Base-by-base conservation (phyloP, 2,797 vertebrate genomes). In the Phyllotis vaccarum region DNA sequence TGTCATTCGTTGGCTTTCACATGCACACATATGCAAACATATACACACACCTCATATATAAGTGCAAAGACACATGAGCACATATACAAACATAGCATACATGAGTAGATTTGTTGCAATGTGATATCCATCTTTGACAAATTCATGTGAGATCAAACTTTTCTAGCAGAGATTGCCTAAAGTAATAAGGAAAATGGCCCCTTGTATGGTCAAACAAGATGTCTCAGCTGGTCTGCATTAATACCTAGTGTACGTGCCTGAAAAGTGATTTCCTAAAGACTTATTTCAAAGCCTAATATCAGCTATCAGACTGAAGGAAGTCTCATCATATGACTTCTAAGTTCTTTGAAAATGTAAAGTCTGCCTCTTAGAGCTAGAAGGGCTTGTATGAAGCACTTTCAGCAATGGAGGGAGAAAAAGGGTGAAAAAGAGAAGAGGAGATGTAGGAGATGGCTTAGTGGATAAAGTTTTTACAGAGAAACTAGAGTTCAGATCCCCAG, bases 201-300 rank as follows among this genome's bases (percentile, higher is more conserved):
- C 60, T 27, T 10, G 6, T 21, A 4, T 11, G 86, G 78, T 22
- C 60, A 79, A n/a, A 76, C 58, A 17, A 14, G 34, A 40, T 40
- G 13, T 31, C 14, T 81, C 46, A 40, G 56, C 76, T 22, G 24
- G 8, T 29, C 31, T 43, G 16, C 43, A 5, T 85, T 93, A 80
- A 52, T 72, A 64, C 68, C 34, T 78, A 24, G 68, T 14, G 46
- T 12, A 34, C 9, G 0, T 87, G 80, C 4, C 22, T 87, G 29
- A 29, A 40, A 62, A 85, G 58, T 31, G 40, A 52, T 54, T 49
- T 10, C 29, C 22, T 46, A 46, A 89, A 40, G 22, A n/a, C 8
- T 90, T 56, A 78, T 88, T 94, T 89, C 78, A 92, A 78, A 89
- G 10, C 24, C 37, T 74, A 29, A 85, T 86, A 34, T 75, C 87